Evolutionary conservation across 2,888 invertebrate species (phyloP).

Genomic region (Melieria omissa): DNA sequence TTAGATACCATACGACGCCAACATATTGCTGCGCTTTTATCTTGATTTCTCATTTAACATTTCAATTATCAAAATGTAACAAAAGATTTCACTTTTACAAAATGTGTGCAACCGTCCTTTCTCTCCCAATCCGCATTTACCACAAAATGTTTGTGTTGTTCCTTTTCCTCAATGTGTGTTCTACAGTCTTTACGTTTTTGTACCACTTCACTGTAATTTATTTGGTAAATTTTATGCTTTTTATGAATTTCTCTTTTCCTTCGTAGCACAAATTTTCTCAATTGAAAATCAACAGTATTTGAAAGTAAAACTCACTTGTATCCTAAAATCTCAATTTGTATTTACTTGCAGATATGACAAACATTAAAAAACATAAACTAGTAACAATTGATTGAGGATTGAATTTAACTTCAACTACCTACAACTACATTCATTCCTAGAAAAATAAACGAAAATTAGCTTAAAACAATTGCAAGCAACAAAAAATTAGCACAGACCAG

Average conservation of each 20-base stretch:
- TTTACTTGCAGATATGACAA: conserved; percentile 63
- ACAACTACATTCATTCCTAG: conserved; percentile 28
- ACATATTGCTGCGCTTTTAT: too few relatives aligned
- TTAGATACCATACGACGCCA: too few relatives aligned
- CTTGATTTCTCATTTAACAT: too few relatives aligned
- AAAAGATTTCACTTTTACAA: too few relatives aligned
- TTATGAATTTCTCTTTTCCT: background rate
- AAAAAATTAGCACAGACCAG: conserved; percentile 8
- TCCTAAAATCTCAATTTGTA: conserved; percentile 48
- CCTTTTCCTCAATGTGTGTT: background rate
- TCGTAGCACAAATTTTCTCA: too few relatives aligned
- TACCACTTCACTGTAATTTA: background rate
- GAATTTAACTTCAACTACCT: conserved; percentile 39
- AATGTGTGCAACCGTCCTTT: too few relatives aligned
- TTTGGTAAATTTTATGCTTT: background rate
- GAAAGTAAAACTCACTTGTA: conserved; percentile 18
- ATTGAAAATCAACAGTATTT: too few relatives aligned
- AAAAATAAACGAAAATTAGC: conserved; percentile 11
- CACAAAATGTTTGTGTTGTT: too few relatives aligned
- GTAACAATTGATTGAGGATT: conserved; percentile 37
- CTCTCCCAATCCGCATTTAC: too few relatives aligned
- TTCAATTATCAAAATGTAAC: too few relatives aligned
- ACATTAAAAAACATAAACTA: conserved; percentile 53
- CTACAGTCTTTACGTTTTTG: background rate
- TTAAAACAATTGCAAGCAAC: conserved; percentile 4